Conservation (phyloP, 1,140 invertebrate species). For the Atta cephalotes region DNA sequence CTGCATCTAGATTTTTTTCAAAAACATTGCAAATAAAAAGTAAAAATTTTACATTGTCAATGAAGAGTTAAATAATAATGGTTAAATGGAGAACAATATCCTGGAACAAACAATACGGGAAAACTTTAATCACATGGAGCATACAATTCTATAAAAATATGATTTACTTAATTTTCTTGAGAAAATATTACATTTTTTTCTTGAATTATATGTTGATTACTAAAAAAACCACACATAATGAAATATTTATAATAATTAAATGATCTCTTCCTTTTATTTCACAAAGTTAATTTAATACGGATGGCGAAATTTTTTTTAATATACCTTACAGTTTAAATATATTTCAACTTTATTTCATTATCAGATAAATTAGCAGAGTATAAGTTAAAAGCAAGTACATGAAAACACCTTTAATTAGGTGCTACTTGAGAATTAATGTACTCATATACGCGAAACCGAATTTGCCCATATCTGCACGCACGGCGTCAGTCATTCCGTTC, state of each 20-base stretch:
- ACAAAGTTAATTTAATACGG: background rate
- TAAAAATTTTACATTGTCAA: too few relatives aligned
- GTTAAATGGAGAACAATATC: background rate
- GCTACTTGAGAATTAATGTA: slow-evolving; percentile 20
- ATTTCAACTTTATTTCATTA: slow-evolving; percentile 11
- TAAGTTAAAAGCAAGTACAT: slow-evolving; percentile 1
- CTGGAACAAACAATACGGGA: too few relatives aligned
- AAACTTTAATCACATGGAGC: background rate
- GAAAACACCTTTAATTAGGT: slow-evolving; percentile 30
- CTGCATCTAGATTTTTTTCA: too few relatives aligned
- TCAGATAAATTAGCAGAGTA: slow-evolving; percentile 9
- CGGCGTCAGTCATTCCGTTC: slow-evolving; percentile 2
- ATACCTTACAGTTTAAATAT: background rate
- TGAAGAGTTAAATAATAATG: background rate
- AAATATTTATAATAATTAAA: slow-evolving; percentile 1
- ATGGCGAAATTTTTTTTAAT: background rate
- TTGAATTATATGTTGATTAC: background rate
- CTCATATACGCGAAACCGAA: background rate
- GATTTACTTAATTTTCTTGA: background rate
- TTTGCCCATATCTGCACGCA: background rate
- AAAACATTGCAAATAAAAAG: too few relatives aligned
- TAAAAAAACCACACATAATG: background rate
- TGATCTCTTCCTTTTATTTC: background rate
- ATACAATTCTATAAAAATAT: background rate
- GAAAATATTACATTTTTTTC: background rate